Evolutionary conservation across 2,888 invertebrate species (phyloP), one percentile per base, ranked within the genome.

Genomic region (Drosophila monieri): DNA sequence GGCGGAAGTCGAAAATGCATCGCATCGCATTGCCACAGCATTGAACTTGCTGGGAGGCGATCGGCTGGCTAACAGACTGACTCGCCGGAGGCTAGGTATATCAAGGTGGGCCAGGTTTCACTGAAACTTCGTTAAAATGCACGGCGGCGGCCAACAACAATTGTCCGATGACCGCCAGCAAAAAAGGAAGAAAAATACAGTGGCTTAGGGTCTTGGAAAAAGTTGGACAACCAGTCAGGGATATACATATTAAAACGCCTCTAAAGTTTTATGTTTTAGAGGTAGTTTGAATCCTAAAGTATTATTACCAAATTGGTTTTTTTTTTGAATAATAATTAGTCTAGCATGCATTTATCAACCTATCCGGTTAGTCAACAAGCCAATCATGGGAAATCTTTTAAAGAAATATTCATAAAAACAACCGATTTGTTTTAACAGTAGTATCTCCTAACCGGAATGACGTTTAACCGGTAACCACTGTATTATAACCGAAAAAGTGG

Each of bases 71-170:
- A 14, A 44, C 25, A 21, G 59, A 61, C 62, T 23, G 39, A 61
- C 62, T 61, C 18, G 46, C 60, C 60, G 18, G 53, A 43, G 67
- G 35, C 30, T 32, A n/a, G 39, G 61, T 53, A 76, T 73, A 86
- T 86, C 80, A 81, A 81, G 88, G 88, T 85, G 83, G 86, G 73
- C 79, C 69, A 76, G 88, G 69, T 87, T 87, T 72, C 32, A 62
- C 77, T 70, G 62, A 61, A 77, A 62, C 64, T 67, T 60, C 56
- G 60, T 74, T 71, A 74, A 78, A 80, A 78, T 78, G 66, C 65
- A 69, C 67, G 44, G 49, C 49, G 12, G 43, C 43, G 21, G 43
- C 43, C 43, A 43, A 12, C 53, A 59, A 70, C 48, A 66, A 55
- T 46, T 74, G 60, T 53, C 47, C 9, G 78, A 60, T 73, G 84